Percentiles rank a stretch among this genome's conserved stretches.
phyloP scores from a whole-genome alignment of 1,140 invertebrate genomes.

The Cydia fagiglandana region DNA sequence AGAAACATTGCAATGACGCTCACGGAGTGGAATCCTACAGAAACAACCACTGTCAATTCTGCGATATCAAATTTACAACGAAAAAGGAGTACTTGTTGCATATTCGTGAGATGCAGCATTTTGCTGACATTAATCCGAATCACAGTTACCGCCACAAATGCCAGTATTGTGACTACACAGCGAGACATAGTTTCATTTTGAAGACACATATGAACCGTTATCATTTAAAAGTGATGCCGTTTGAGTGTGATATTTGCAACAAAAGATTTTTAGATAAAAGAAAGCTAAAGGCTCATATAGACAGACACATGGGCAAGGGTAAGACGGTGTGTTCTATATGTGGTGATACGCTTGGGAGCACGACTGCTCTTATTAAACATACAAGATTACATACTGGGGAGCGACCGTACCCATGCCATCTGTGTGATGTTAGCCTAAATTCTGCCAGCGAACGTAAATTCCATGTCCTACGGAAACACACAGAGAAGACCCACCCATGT shows the following conservation, averaged over 20 bases:
- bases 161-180: slow-evolving; percentile 14
- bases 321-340: slow-evolving; percentile 7
- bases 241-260: slow-evolving; percentile 12
- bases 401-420: slow-evolving; percentile 11
- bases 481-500: slow-evolving; percentile 9
- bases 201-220: slow-evolving; percentile 26
- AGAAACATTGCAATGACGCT: neutral
- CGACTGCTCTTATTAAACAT: slow-evolving; percentile 5
- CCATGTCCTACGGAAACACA: slow-evolving; percentile 13
- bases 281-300: slow-evolving; percentile 24
- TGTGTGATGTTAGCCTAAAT: slow-evolving; percentile 24
- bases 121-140: slow-evolving; percentile 14
- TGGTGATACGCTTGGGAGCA: slow-evolving; percentile 17
- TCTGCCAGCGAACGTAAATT: slow-evolving; percentile 16
- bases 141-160: slow-evolving; percentile 1
- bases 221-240: slow-evolving; percentile 24
- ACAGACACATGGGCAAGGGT: slow-evolving; percentile 1
- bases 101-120: neutral
- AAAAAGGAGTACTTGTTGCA: slow-evolving; percentile 5
- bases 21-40: neutral
- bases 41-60: slow-evolving; percentile 25
- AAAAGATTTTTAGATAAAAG: slow-evolving; percentile 23
- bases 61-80: slow-evolving; percentile 1
- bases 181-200: neutral
- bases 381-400: slow-evolving; percentile 10